Evolutionary conservation across 1,140 invertebrate genomes (phyloP).

Genomic region (Drosophila ironensis): DNA sequence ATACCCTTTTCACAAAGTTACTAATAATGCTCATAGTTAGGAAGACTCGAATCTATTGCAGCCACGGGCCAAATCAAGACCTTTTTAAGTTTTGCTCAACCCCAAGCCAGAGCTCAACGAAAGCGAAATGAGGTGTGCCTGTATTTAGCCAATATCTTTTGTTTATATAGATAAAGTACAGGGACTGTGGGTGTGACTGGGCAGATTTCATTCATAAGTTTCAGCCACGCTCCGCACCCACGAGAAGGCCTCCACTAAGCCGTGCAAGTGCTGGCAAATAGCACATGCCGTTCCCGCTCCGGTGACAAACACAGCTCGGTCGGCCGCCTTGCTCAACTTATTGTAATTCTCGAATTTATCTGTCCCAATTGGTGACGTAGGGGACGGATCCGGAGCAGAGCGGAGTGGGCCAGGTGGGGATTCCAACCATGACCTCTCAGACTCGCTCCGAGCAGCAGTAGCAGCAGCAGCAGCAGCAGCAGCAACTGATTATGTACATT

Average conservation of each 20-base stretch:
- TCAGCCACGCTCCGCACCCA: background rate
- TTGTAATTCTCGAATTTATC: slow-evolving; percentile 44
- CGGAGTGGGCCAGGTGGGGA: background rate
- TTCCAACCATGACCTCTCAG: slow-evolving; percentile 52
- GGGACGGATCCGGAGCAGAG: background rate
- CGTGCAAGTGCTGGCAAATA: slow-evolving; percentile 39
- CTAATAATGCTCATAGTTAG: too few relatives aligned
- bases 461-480: slow-evolving; percentile 29
- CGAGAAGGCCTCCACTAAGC: slow-evolving; percentile 30
- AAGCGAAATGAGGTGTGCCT: slow-evolving; percentile 58
- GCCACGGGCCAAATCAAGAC: background rate
- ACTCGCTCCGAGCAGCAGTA: background rate
- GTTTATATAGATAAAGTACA: slow-evolving; percentile 70
- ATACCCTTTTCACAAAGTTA: too few relatives aligned
- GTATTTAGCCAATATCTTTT: slow-evolving; percentile 64
- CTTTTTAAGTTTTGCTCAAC: slow-evolving; percentile 11
- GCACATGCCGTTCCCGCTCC: slow-evolving; percentile 25
- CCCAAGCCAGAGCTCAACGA: slow-evolving; percentile 25
- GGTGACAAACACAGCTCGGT: background rate
- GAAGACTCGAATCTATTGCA: background rate
- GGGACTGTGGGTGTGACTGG: slow-evolving; percentile 54
- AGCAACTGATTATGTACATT: slow-evolving; percentile 70
- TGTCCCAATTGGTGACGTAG: slow-evolving; percentile 59
- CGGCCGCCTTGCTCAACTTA: slow-evolving; percentile 26
- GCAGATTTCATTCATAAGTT: slow-evolving; percentile 71